Percentiles rank a stretch among this genome's conserved stretches.
These are phyloP conservation scores for Pseudachorutes palmiensis DNA, from an alignment of 1,140 invertebrate species.

Conservation along the genomic window DNA sequence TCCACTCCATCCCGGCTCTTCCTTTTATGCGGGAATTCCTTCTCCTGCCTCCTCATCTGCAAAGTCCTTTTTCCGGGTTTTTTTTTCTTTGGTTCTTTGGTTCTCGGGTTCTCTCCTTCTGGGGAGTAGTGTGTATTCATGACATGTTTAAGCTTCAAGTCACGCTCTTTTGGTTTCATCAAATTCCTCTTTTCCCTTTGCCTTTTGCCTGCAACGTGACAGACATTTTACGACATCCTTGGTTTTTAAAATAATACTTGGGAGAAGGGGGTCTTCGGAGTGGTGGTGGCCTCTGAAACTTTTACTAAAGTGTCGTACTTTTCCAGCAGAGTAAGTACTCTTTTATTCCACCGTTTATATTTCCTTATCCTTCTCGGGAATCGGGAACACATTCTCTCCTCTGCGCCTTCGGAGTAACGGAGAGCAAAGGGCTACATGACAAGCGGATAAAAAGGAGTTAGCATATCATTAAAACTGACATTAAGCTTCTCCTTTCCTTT, in stretches of 20 bases:
- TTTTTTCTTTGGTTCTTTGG: too few species aligned
- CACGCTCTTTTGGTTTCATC: constrained; percentile 36
- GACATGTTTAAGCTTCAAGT: constrained; percentile 26
- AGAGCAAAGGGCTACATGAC: background rate
- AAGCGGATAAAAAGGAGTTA: background rate
- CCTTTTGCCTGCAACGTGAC: constrained; percentile 31
- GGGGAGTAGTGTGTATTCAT: too few species aligned
- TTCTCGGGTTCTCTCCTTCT: too few species aligned
- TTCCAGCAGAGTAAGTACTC: too few species aligned
- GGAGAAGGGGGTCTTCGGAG: background rate
- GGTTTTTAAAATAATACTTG: constrained; percentile 4
- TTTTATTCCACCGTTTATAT: too few species aligned
- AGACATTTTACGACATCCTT: constrained; percentile 30
- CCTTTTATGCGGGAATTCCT: too few species aligned
- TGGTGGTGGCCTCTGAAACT: background rate
- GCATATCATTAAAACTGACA: background rate
- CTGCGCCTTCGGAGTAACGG: background rate
- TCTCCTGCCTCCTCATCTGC: too few species aligned
- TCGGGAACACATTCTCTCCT: too few species aligned
- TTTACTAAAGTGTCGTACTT: background rate
- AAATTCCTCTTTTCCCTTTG: constrained; percentile 32
- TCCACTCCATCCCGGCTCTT: too few species aligned
- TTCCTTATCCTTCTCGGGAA: too few species aligned
- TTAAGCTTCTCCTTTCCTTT: background rate
- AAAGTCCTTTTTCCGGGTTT: too few species aligned